Evolutionary conservation across 1,140 invertebrate species (phyloP).

Genomic region (Cydia fagiglandana): DNA sequence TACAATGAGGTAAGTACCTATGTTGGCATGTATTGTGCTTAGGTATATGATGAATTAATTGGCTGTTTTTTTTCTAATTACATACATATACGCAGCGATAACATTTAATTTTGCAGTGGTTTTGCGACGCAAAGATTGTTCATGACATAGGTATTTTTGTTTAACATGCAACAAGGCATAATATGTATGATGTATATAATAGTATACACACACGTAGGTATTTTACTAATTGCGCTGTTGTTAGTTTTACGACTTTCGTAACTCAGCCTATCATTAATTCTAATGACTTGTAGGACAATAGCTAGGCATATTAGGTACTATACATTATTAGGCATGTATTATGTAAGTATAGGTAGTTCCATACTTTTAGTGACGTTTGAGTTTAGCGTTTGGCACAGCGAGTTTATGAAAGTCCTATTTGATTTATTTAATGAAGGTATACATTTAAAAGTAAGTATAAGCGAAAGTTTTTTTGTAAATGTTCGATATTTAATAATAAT

Average conservation of each 20-base stretch:
- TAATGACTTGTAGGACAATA: neutral
- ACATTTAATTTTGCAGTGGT: conserved; percentile 16
- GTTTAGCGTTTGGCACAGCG: neutral
- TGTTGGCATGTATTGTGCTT: neutral
- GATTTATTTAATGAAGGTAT: no score
- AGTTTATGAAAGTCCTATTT: neutral
- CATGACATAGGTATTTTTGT: neutral
- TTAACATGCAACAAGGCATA: neutral
- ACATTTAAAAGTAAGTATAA: no score
- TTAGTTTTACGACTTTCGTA: conserved; percentile 29
- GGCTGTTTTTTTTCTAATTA: conserved; percentile 14
- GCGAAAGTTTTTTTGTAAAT: no score
- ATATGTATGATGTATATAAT: neutral
- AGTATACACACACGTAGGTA: neutral
- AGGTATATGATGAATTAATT: conserved; percentile 4
- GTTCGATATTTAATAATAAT: no score
- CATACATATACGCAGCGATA: neutral
- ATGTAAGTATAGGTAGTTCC: neutral
- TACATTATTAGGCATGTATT: neutral
- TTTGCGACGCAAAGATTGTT: conserved; percentile 19
- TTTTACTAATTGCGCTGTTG: conserved; percentile 14
- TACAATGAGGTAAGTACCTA: neutral
- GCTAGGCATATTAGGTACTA: neutral
- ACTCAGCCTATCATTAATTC: conserved; percentile 5
- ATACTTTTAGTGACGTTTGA: neutral